A percentile compares a stretch with the other conserved stretches of the same genome.
Conservation (phyloP, 2,888 invertebrate genomes). For the Nasonia oneida region DNA sequence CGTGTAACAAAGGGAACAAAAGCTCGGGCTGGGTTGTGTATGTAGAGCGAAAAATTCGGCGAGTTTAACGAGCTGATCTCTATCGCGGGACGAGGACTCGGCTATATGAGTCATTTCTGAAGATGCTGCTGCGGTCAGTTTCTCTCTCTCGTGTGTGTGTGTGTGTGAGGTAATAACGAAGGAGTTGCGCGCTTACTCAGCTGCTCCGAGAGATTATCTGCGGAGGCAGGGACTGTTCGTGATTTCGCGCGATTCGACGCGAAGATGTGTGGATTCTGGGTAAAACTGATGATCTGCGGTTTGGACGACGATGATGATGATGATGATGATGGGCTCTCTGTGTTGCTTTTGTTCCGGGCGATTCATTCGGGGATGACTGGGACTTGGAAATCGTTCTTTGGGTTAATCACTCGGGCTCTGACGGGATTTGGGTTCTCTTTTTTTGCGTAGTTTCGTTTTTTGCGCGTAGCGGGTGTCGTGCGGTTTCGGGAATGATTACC, state of each 20-base stretch:
- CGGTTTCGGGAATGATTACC: not conserved
- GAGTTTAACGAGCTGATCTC: conserved; percentile 77
- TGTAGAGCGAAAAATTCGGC: conserved; percentile 41
- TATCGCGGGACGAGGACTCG: conserved; percentile 70
- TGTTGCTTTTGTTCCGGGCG: not conserved
- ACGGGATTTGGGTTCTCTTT: not conserved
- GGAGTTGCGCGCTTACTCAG: conserved; percentile 12
- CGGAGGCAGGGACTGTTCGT: not conserved
- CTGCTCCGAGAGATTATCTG: not conserved
- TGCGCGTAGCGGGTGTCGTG: not conserved
- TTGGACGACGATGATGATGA: not conserved
- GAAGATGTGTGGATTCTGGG: not conserved
- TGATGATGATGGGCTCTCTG: not conserved
- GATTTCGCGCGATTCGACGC: not conserved
- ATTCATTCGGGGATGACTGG: not conserved
- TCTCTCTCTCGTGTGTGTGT: not conserved
- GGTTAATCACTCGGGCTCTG: not conserved
- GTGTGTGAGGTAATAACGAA: conserved; percentile 13
- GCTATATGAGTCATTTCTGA: conserved; percentile 74
- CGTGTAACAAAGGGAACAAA: not conserved
- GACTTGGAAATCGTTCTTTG: not conserved
- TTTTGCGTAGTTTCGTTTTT: not conserved
- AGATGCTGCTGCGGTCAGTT: conserved; percentile 35
- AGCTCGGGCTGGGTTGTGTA: not conserved
- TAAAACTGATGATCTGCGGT: conserved; percentile 14